Evolutionary conservation across 2,888 invertebrate genomes (phyloP).

Genomic region (Andrena trimmerana): DNA sequence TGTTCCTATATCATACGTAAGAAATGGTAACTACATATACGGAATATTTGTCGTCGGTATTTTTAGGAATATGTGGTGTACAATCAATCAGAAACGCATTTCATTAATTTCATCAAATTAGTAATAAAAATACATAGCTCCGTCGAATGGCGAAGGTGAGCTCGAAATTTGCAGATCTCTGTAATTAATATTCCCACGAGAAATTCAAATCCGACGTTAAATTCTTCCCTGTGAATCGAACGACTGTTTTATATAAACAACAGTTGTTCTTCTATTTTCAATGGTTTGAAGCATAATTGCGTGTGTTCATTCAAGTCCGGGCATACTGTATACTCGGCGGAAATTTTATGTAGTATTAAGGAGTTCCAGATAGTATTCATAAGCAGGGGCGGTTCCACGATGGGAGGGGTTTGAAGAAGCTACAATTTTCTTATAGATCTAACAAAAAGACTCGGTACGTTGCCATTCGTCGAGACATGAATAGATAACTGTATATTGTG

Average conservation of each 20-base stretch:
- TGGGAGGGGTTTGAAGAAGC: conserved; percentile 1
- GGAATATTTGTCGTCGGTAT: too few species aligned
- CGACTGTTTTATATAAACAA: conserved; percentile 13
- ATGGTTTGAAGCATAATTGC: neutral
- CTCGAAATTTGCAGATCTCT: neutral
- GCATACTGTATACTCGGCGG: neutral
- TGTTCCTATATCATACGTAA: too few species aligned
- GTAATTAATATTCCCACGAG: neutral
- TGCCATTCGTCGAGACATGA: conserved; percentile 2
- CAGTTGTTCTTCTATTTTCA: neutral
- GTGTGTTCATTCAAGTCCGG: neutral
- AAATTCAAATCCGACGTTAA: neutral
- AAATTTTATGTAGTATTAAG: conserved; percentile 8
- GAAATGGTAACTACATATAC: too few species aligned
- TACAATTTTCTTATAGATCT: conserved; percentile 17
- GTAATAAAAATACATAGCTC: neutral
- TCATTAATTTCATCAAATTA: neutral
- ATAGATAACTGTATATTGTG: conserved; percentile 26
- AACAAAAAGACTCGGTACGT: neutral
- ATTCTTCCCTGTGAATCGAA: neutral
- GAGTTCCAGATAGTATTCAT: neutral
- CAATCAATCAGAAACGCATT: too few species aligned
- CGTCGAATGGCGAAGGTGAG: neutral
- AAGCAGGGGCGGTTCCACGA: neutral
- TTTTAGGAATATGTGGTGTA: too few species aligned